Base-by-base conservation (phyloP, 2,113 vertebrate genomes). In the Rhinolophus ferrumequinum region DNA sequence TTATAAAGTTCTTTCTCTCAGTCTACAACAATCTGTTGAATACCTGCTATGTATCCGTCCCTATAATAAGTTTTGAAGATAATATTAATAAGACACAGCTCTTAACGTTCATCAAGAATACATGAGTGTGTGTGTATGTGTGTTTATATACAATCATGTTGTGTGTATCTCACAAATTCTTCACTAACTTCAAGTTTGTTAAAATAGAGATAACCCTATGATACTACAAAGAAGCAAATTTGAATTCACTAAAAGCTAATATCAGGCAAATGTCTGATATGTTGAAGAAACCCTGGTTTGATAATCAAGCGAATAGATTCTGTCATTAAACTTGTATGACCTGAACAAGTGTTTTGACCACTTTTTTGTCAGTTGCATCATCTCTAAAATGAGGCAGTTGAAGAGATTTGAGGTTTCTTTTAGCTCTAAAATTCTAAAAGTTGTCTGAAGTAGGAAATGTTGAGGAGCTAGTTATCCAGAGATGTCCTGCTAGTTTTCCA, bases 361-460 rank as follows among this genome's bases (percentile, higher is more conserved):
- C 15, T 91, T 19, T 82, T 95, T 67, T 89, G 24, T 87, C 56
- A 90, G 26, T 77, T 56, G 38, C 18, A 8, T 79, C 19, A 83
- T 90, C 41, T 79, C 10, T 82, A 90, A 90, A 87, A 92, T 77
- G 33, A 87, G 73, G 18, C 30, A 79, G 0, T 72, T 92, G 50
- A 90, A 92, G 67, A 62, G 33, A 13, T 58, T 47, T 84, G 70
- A 41, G 30, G 14, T 72, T 86, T 81, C 72, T 89, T 94, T 86
- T 28, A 81, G 54, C 35, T 76, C 50, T 90, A 94, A 95, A 94
- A 86, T 81, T 82, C 66, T 77, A 64, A 33, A 94, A 52, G 18
- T 94, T 94, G 18, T 66, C 38, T 95, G 21, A 89, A 70, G 66
- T 84, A 91, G 58, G 10, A 93, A 75, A 84, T 92, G 18, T 52